Base-by-base conservation (phyloP, 1,140 invertebrate genomes). In the Solenopsis fugax region DNA sequence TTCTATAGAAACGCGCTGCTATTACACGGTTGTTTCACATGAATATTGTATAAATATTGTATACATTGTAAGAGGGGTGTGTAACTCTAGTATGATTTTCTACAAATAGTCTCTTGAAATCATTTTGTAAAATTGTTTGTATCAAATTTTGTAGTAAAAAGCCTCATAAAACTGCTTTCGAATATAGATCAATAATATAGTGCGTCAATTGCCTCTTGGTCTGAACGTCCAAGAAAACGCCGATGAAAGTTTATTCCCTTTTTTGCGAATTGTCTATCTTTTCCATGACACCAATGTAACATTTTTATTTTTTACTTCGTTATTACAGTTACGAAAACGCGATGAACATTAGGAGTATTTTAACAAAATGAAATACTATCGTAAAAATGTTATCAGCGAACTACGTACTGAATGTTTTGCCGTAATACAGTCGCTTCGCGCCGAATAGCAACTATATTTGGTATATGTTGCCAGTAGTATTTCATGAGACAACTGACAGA, bases 401-500 rank as follows among this genome's bases (percentile, higher is more conserved):
- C 52, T 52, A 34, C 24, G 21, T 13, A 34, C 18, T 34, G 54
- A 54, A 72, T 72, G 29, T 72, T 72, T 54, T 37, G 18, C 3
- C 10, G 2, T 73, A 73, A 73, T 73, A 73, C 18, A 56, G 9
- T 56, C n/a, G 0, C 65, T 69, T 48, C 9, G 12, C 21, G 16
- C 18, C 29, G n/a, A 56, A 73, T 73, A 73, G 29, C 18, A 73
- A 54, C 29, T 5, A 73, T 56, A 4, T 73, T 73, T 54, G 29
- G 4, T 50, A 72, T 21, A 4, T 37, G 34, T 56, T 73, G n/a
- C 29, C 52, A 34, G 50, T 72, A 18, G 18, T 73, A 73, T 54
- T 72, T 72, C 48, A 72, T 72, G 21, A 48, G 65, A 69, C 48
- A 69, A 69, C 65, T 69, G 65, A 24, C 65, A 50, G 13, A 10